Evolutionary conservation across 1,140 invertebrate genomes (phyloP).

Genomic region (Halyomorpha halys): DNA sequence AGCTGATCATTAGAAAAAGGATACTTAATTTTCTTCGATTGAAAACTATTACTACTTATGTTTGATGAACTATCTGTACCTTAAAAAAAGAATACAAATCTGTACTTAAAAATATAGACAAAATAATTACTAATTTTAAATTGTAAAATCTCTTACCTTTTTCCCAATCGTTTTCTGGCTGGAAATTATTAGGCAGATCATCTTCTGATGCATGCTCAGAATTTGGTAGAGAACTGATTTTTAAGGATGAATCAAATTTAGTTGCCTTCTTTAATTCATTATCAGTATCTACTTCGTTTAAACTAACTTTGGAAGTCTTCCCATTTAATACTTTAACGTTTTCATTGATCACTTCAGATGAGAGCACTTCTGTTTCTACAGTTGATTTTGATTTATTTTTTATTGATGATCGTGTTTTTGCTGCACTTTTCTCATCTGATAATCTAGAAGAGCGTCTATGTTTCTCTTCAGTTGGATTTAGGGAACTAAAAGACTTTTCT

Average conservation of each 20-base stretch:
- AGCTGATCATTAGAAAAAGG: neutral
- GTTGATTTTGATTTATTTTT: neutral
- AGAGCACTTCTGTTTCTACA: neutral
- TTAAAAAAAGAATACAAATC: neutral
- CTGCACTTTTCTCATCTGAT: slow-evolving; percentile 20
- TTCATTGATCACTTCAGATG: neutral
- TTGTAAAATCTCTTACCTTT: neutral
- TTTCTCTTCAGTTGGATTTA: slow-evolving; percentile 27
- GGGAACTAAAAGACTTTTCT: slow-evolving; percentile 34
- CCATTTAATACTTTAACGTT: neutral
- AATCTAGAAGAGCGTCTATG: slow-evolving; percentile 24
- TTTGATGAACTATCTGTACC: slow-evolving; percentile 11
- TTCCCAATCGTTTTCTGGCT: neutral
- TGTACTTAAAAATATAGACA: neutral
- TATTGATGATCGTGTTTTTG: neutral
- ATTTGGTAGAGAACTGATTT: neutral
- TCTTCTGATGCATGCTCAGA: neutral
- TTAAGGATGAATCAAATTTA: neutral
- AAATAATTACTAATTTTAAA: neutral
- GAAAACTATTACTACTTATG: neutral
- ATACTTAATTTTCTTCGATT: neutral
- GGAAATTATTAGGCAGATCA: neutral
- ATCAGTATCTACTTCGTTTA: no score
- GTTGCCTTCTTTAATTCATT: no score
- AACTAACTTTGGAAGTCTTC: neutral